Conservation (phyloP, 2,888 invertebrate species). For the Sympetrum striolatum region DNA sequence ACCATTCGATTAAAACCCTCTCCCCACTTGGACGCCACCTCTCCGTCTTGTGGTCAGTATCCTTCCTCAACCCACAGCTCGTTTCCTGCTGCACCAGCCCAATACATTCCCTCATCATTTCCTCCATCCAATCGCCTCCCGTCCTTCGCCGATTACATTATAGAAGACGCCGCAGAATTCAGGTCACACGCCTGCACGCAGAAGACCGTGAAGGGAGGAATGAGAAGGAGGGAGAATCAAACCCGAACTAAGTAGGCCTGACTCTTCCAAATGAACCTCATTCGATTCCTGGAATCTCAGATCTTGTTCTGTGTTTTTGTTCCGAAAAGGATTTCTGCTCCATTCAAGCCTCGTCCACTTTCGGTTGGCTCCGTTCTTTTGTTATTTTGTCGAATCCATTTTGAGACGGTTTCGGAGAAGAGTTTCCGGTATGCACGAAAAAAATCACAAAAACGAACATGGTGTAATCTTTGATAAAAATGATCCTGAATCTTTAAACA, state of each 20-base stretch:
- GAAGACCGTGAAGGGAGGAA: background rate
- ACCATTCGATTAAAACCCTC: background rate
- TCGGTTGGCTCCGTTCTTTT: background rate
- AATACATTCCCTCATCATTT: background rate
- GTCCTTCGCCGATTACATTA: conserved; percentile 14
- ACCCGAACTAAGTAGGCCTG: background rate
- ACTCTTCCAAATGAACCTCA: background rate
- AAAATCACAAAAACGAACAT: background rate
- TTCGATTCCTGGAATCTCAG: conserved; percentile 8
- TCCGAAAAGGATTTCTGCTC: background rate
- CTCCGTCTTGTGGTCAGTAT: background rate
- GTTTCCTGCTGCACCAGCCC: background rate
- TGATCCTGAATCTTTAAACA: no score
- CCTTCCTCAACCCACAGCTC: background rate
- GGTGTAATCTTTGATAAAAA: background rate
- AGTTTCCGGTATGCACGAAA: background rate
- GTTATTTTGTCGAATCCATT: background rate
- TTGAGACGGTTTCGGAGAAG: background rate
- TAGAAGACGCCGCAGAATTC: background rate
- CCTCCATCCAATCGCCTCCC: background rate
- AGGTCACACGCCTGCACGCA: conserved; percentile 30
- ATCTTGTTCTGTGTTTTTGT: background rate
- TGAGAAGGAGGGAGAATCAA: background rate
- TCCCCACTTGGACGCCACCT: background rate
- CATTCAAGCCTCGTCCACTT: background rate